phyloP scores from a whole-genome alignment of 2,888 invertebrate species.

The Lissocephala sabroskyi region DNA sequence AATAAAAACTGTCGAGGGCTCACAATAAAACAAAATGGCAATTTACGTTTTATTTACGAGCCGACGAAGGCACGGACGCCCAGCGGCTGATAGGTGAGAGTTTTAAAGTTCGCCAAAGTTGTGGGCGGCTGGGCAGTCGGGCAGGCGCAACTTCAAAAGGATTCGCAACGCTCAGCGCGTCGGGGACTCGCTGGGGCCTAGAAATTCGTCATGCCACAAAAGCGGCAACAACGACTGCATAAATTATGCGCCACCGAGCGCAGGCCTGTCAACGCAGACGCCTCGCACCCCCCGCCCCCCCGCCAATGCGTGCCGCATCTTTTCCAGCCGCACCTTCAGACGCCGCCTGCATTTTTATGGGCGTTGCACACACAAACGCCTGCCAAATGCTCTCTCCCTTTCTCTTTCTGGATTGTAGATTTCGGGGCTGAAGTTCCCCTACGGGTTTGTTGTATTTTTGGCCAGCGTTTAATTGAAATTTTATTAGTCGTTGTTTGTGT shows the following conservation, averaged over 20 bases:
- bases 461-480: conserved; percentile 56
- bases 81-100: background rate
- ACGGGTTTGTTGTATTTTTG: conserved; percentile 36
- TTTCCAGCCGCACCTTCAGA: conserved; percentile 6
- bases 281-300: conserved; percentile 10
- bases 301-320: conserved; percentile 5
- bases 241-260: conserved; percentile 46
- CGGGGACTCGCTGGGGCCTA: conserved; percentile 2
- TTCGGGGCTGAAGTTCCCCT: background rate
- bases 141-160: conserved; percentile 6
- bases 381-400: conserved; percentile 29
- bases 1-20: conserved; percentile 53
- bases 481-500: conserved; percentile 41
- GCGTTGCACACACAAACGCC: conserved; percentile 29
- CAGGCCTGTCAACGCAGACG: conserved; percentile 50
- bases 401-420: conserved; percentile 6
- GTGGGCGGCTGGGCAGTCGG: background rate
- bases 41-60: conserved; percentile 65
- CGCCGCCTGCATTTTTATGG: conserved; percentile 22
- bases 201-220: background rate
- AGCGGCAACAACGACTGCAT: conserved; percentile 34
- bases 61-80: conserved; percentile 2
- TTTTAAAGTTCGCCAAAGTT: conserved; percentile 1
- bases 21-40: conserved; percentile 61
- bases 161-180: conserved; percentile 17